Base-by-base conservation (phyloP, 53 echinoderm and acorn worm genomes). In the Paracentrotus lividus region DNA sequence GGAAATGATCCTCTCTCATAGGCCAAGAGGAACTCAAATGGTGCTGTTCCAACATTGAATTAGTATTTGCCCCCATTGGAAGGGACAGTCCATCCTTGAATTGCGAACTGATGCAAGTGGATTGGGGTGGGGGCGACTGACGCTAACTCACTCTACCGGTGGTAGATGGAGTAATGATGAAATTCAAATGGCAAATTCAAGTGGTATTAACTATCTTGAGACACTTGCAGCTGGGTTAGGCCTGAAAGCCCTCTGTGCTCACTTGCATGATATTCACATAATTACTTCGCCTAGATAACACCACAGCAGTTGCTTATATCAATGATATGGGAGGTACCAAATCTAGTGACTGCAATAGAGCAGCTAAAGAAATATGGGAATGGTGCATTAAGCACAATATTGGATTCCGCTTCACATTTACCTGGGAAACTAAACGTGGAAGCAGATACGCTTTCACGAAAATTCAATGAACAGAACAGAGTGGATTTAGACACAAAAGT, bases 401-500 rank as follows among this genome's bases (percentile, higher is more conserved):
- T 16, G 13, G 55, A 34, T 16, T 34, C 33, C 1, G 33, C 34
- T 34, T 1, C 69, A 33, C 38, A 69, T 15, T 15, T 69, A 5
- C 69, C 69, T 13, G 69, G 77, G 4, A 14, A 21, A 77, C 2
- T 24, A 3, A 34, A 69, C 12, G 36, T 36, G 4, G 69, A 69
- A 1, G 69, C 69, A 13, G 69, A 69, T 36, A 32, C 1, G 12
- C 10, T 34, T 9, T 69, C 69, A 8, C 4, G 69, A 12, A 69
- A 69, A 36, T 69, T 69, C 34, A 69, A 69, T 69, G 69, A n/a
- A 69, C 38, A 69, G 69, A n/a, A 69, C 69, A 32, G 69, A 69
- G 12, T 69, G 69, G 69, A 69, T 69, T 33, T 69, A 2, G 16
- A 69, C 36, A 38, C 6, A 38, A 4, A 69, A 15, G 69, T 33